Percentiles rank a stretch among this genome's conserved stretches.
phyloP scores from a whole-genome alignment of 2,888 invertebrate genomes.

The Chymomyza fuscimana region DNA sequence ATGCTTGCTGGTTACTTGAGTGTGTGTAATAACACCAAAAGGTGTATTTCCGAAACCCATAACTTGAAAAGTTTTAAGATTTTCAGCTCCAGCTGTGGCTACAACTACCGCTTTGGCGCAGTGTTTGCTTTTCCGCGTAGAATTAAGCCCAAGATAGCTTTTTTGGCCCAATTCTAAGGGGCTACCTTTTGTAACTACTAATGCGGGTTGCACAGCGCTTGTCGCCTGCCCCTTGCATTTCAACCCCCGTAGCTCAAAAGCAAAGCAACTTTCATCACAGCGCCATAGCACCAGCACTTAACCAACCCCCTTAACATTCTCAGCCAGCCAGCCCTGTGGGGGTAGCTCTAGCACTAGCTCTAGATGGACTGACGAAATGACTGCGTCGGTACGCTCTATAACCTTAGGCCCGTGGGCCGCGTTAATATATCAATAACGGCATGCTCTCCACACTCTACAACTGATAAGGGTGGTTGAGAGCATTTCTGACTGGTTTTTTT shows the following conservation, averaged over 20 bases:
- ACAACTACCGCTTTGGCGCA: background rate
- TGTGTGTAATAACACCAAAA: background rate
- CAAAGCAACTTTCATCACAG: slow-evolving; percentile 43
- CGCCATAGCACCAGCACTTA: background rate
- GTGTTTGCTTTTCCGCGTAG: background rate
- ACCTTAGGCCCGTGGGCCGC: background rate
- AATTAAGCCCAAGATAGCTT: background rate
- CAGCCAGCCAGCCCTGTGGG: background rate
- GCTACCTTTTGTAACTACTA: background rate
- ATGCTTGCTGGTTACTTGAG: background rate
- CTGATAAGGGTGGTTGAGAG: slow-evolving; percentile 13
- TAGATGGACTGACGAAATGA: background rate
- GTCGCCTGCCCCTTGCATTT: slow-evolving; percentile 43
- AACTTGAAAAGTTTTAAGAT: background rate
- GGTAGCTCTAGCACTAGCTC: background rate
- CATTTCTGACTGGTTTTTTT: background rate
- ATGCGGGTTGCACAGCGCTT: slow-evolving; percentile 14
- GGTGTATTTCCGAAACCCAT: background rate
- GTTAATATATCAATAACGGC: background rate
- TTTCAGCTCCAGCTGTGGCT: background rate
- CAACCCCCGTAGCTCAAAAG: slow-evolving; percentile 35
- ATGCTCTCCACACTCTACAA: background rate
- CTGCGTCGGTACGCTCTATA: background rate
- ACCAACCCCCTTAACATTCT: background rate
- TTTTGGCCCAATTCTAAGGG: background rate